phyloP scores from a whole-genome alignment of 30 jellyfish, hydroid and myxozoan genomes.

The Clytia hemisphaerica region DNA sequence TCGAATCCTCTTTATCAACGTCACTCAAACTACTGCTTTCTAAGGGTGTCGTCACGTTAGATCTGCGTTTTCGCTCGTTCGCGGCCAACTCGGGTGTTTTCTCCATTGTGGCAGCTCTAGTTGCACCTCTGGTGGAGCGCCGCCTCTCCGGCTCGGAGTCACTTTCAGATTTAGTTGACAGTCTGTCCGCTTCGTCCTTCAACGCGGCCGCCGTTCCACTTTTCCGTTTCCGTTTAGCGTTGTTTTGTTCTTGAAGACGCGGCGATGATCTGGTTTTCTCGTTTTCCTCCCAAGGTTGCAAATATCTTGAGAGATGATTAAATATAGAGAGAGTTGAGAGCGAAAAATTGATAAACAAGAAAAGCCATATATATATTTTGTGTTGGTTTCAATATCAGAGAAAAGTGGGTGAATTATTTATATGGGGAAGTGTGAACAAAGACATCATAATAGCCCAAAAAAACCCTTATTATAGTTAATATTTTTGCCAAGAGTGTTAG shows the following conservation, averaged over 20 bases:
- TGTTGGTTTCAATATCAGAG: too few relatives aligned
- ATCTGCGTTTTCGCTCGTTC: constrained; percentile 26
- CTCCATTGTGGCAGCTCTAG: constrained; percentile 45
- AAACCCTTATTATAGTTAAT: too few relatives aligned
- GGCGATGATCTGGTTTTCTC: constrained; percentile 40
- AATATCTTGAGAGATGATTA: constrained; percentile 38
- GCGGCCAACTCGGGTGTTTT: constrained; percentile 21
- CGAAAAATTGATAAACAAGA: too few relatives aligned
- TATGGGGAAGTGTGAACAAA: too few relatives aligned
- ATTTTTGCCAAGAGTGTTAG: too few relatives aligned
- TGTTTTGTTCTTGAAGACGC: constrained; percentile 10
- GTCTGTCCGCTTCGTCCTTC: constrained; percentile 20
- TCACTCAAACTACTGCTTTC: constrained; percentile 47
- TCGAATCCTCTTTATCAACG: too few relatives aligned
- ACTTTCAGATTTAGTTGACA: constrained; percentile 66
- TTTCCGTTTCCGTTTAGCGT: constrained; percentile 9
- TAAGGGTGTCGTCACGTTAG: constrained; percentile 34
- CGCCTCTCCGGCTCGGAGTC: constrained; percentile 91
- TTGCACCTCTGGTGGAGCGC: constrained; percentile 52
- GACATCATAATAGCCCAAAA: too few relatives aligned
- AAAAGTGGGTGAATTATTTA: too few relatives aligned
- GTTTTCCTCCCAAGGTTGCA: constrained; percentile 69
- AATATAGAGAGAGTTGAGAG: too few relatives aligned
- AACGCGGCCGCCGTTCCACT: too few relatives aligned
- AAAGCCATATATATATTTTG: too few relatives aligned